Conservation (phyloP, 1,140 invertebrate species). For the Idris sp. region DNA sequence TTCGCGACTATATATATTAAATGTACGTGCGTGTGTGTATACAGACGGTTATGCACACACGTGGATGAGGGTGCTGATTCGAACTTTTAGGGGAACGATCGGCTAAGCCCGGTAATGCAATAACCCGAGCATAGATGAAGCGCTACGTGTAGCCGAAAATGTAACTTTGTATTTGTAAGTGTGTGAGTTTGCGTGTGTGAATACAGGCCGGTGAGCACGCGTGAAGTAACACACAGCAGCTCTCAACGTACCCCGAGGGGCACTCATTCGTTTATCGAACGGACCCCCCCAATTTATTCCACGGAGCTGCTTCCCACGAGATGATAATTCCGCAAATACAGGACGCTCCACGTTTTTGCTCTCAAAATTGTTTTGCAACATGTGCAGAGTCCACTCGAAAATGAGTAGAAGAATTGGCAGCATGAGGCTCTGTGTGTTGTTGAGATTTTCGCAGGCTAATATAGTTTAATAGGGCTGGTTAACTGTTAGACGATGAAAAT, state of each 20-base stretch:
- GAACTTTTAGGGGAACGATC: conserved; percentile 66
- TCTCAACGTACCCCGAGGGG: conserved; percentile 51
- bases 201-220: conserved; percentile 28
- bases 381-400: conserved; percentile 5
- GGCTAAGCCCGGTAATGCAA: conserved; percentile 78
- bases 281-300: conserved; percentile 40
- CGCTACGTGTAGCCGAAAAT: conserved; percentile 72
- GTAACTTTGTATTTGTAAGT: conserved; percentile 40
- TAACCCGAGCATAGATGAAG: conserved; percentile 73
- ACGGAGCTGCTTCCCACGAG: conserved; percentile 52
- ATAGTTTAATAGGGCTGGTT: too few relatives aligned
- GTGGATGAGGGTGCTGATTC: conserved; percentile 65
- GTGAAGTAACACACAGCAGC: conserved; percentile 49
- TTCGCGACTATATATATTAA: conserved; percentile 62
- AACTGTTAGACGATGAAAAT: too few relatives aligned
- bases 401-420: not conserved
- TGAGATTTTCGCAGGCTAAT: too few relatives aligned
- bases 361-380: conserved; percentile 34
- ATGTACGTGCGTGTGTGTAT: conserved; percentile 34
- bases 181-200: conserved; percentile 23
- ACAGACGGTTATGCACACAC: conserved; percentile 56
- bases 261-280: conserved; percentile 44
- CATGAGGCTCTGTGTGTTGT: too few relatives aligned
- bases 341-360: conserved; percentile 30
- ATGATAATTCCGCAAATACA: conserved; percentile 54